A percentile compares a stretch with the other conserved stretches of the same genome.
phyloP scores from a whole-genome alignment of 2,888 invertebrate genomes.

The Chironomus tentans region DNA sequence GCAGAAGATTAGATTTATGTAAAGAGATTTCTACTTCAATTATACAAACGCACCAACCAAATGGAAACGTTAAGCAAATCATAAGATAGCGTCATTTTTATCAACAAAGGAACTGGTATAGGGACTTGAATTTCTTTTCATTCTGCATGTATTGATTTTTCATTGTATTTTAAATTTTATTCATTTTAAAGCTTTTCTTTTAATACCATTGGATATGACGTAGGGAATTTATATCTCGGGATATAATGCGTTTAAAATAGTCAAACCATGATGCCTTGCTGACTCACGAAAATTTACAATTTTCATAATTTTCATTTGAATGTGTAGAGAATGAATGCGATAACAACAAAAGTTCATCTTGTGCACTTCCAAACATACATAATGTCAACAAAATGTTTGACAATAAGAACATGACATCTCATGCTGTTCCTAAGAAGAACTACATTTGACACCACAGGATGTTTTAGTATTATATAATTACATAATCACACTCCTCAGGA shows the following conservation, averaged over 20 bases:
- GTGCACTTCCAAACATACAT: neutral
- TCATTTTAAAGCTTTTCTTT: no score
- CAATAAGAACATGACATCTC: neutral
- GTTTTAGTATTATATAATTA: neutral
- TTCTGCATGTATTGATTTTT: no score
- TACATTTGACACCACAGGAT: conserved; percentile 16
- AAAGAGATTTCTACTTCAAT: conserved; percentile 18
- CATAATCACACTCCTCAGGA: conserved; percentile 15
- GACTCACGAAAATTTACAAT: neutral
- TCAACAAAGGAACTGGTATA: neutral
- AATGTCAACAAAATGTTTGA: neutral
- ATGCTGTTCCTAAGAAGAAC: neutral
- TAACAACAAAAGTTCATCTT: no score
- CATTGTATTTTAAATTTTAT: no score
- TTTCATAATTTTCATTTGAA: neutral
- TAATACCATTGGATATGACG: no score
- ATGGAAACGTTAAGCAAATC: neutral
- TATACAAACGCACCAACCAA: neutral
- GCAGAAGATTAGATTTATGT: conserved; percentile 25
- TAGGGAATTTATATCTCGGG: no score
- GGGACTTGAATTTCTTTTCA: no score
- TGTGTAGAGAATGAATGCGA: no score
- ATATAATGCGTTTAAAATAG: neutral
- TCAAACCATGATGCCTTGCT: neutral
- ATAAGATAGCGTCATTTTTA: neutral